phyloP scores from a whole-genome alignment of 2,113 vertebrate genomes.

The Aphyosemion australe region DNA sequence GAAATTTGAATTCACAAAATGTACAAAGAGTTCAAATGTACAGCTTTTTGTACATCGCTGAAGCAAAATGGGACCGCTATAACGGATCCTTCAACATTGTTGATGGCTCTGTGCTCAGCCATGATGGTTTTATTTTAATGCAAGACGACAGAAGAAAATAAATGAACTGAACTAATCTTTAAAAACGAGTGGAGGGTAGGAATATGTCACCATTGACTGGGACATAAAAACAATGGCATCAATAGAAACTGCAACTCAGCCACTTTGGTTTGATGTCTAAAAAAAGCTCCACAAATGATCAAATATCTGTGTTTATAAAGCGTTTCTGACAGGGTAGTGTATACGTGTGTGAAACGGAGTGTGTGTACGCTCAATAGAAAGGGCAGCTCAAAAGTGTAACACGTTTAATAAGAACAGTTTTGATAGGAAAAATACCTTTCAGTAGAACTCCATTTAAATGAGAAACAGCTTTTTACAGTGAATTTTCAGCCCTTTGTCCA shows the following conservation, averaged over 20 bases:
- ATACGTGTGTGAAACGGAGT: conserved; percentile 15
- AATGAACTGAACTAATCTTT: conserved; percentile 53
- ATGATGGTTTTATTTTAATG: conserved; percentile 25
- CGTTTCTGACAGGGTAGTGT: conserved; percentile 63
- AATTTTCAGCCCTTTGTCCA: conserved; percentile 52
- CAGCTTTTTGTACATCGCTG: too few species aligned
- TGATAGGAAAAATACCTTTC: conserved; percentile 55
- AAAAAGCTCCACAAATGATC: conserved; percentile 72
- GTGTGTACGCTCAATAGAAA: conserved; percentile 59
- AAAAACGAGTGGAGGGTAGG: conserved; percentile 53
- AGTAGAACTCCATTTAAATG: conserved; percentile 38
- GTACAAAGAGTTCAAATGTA: too few species aligned
- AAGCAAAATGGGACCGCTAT: too few species aligned
- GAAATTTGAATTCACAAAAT: background rate
- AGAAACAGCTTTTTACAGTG: conserved; percentile 44
- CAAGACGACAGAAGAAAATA: conserved; percentile 28
- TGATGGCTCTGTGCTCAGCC: background rate
- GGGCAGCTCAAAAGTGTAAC: conserved; percentile 58
- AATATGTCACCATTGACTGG: conserved; percentile 60
- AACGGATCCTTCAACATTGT: background rate
- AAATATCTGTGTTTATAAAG: conserved; percentile 63
- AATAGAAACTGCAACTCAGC: conserved; percentile 64
- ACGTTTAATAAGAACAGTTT: conserved; percentile 44
- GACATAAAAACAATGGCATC: conserved; percentile 68
- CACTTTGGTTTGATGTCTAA: conserved; percentile 73